These are phyloP conservation scores for Phortica magna DNA, from an alignment of 2,888 invertebrate species.

Conservation along the genomic window DNA sequence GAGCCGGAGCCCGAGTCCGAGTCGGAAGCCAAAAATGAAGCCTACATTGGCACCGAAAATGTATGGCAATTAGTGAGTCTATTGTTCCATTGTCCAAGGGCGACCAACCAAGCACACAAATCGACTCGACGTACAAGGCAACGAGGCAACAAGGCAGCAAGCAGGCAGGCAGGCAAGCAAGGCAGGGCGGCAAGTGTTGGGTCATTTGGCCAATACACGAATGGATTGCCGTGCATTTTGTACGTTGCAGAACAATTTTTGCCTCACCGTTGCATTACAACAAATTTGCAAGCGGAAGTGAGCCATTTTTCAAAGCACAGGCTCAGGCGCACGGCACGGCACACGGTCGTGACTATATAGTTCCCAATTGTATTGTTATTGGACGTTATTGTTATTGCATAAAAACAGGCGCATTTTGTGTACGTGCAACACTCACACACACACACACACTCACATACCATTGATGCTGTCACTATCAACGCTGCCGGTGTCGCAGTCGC, in stretches of 20 bases:
- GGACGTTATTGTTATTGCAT: conserved; percentile 73
- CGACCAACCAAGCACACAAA: background rate
- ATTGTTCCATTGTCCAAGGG: conserved; percentile 57
- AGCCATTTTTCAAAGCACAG: conserved; percentile 28
- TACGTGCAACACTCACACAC: background rate
- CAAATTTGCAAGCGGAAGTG: conserved; percentile 30
- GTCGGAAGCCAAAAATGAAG: background rate
- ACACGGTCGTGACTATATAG: background rate
- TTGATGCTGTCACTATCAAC: too few relatives aligned
- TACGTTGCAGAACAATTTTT: background rate
- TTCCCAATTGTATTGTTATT: conserved; percentile 56
- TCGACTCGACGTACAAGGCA: background rate
- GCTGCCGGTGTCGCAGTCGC: background rate
- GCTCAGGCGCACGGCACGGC: background rate
- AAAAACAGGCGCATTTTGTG: conserved; percentile 54
- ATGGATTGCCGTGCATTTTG: conserved; percentile 15
- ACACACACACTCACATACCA: too few relatives aligned
- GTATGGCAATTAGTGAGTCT: conserved; percentile 72
- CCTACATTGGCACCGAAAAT: conserved; percentile 64
- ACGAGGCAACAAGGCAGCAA: background rate
- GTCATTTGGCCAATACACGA: background rate
- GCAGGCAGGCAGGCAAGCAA: too few relatives aligned
- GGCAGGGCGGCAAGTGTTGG: too few relatives aligned
- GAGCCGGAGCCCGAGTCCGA: background rate
- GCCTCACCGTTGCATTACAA: conserved; percentile 3